These are phyloP conservation scores for Lathamus discolor DNA, from an alignment of 2,113 vertebrate genomes.

Conservation along the genomic window DNA sequence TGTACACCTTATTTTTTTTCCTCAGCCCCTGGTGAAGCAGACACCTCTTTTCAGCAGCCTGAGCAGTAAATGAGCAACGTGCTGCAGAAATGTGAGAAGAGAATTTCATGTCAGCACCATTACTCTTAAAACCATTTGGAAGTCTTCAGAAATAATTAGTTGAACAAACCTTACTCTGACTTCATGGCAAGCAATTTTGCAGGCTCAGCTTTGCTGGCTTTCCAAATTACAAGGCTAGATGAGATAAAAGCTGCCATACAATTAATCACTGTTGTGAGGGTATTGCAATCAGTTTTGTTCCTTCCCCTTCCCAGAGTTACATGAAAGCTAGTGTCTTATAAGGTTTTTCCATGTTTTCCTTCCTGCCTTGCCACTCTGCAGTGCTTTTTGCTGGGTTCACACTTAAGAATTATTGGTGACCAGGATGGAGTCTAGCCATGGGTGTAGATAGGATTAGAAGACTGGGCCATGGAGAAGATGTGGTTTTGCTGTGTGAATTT, in stretches of 20 bases:
- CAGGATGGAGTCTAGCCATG: not conserved
- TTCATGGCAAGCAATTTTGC: not conserved
- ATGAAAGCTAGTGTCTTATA: fast-evolving
- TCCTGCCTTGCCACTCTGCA: not conserved
- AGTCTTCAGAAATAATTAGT: not conserved
- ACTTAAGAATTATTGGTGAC: not conserved
- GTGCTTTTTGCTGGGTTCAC: not conserved
- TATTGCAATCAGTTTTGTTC: not conserved
- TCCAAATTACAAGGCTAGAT: not conserved
- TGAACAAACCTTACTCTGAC: not conserved
- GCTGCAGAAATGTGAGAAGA: fast-evolving
- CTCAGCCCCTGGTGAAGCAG: not conserved
- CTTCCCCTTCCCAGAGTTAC: fast-evolving
- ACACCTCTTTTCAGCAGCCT: not conserved
- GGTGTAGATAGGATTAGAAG: not conserved
- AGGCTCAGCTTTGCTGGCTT: not conserved
- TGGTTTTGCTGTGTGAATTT: not conserved
- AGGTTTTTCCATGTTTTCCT: not conserved
- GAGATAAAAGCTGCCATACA: not conserved
- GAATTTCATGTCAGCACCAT: not conserved
- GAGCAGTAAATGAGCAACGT: not conserved
- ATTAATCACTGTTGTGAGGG: not conserved
- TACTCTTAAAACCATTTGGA: not conserved
- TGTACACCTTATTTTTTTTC: not conserved
- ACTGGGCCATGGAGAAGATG: not conserved